These are phyloP conservation scores for Macquaria australasica DNA, from an alignment of 2,113 vertebrate species.

Conservation along the genomic window DNA sequence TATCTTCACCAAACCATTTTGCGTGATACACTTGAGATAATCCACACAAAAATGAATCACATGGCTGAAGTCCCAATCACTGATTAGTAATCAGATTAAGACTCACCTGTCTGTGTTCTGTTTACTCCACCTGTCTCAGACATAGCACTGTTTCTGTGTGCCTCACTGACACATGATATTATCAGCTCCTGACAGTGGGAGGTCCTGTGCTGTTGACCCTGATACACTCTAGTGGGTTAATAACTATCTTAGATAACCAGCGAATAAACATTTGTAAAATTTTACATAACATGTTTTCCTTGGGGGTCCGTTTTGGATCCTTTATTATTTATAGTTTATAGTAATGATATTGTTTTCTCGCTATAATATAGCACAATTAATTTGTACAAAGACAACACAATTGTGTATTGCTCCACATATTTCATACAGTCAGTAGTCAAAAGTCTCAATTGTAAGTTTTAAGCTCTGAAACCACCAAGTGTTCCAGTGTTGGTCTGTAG, in stretches of 20 bases:
- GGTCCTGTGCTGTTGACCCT: not conserved
- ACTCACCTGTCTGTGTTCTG: not conserved
- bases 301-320: not conserved
- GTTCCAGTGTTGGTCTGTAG: not conserved
- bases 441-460: not conserved
- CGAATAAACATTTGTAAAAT: not conserved
- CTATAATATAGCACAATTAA: not conserved
- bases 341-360: not conserved
- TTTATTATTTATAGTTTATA: not conserved
- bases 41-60: not conserved
- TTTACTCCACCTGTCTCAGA: not conserved
- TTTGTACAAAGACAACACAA: not conserved
- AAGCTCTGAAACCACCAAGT: not conserved
- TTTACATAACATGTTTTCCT: not conserved
- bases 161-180: not conserved
- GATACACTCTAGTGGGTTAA: not conserved
- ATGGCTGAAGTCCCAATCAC: not conserved
- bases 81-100: not conserved
- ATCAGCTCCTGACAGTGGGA: not conserved
- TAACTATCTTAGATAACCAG: not conserved
- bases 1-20: not conserved
- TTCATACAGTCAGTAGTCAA: not conserved
- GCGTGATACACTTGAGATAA: not conserved
- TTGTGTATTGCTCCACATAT: not conserved
- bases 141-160: not conserved